phyloP scores from a whole-genome alignment of 2,113 vertebrate species.

The Cololabis saira region DNA sequence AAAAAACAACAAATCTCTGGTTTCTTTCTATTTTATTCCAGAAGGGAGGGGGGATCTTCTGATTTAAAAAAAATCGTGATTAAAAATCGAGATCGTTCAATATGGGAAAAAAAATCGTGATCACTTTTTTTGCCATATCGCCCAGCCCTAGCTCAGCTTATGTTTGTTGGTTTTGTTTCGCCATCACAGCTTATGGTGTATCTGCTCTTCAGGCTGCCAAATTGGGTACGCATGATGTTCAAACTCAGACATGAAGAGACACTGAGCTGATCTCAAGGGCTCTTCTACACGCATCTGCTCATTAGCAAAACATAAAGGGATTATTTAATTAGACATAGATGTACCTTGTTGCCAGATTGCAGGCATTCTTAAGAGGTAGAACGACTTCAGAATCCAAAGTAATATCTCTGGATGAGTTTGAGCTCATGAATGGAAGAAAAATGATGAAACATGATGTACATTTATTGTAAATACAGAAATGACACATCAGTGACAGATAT shows the following conservation, averaged over 20 bases:
- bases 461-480: background rate
- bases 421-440: conserved; percentile 3
- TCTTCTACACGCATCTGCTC: conserved; percentile 23
- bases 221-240: background rate
- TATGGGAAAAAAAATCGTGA: no score
- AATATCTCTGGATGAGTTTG: conserved; percentile 3
- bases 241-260: conserved; percentile 21
- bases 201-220: conserved; percentile 3
- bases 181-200: background rate
- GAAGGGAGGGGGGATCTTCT: no score
- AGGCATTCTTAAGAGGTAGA: conserved; percentile 15
- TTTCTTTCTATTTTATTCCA: no score
- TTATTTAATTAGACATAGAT: conserved; percentile 48
- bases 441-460: background rate
- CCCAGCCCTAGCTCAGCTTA: no score
- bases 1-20: no score
- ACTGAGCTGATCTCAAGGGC: conserved; percentile 11
- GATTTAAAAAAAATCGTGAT: no score
- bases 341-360: conserved; percentile 32
- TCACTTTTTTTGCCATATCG: no score
- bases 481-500: background rate
- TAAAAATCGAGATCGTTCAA: no score
- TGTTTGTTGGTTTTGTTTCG: background rate
- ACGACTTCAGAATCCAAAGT: conserved; percentile 28
- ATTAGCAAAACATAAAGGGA: conserved; percentile 36